Base-by-base conservation (phyloP, 1,140 invertebrate species). In the Drosophila nikananu region DNA sequence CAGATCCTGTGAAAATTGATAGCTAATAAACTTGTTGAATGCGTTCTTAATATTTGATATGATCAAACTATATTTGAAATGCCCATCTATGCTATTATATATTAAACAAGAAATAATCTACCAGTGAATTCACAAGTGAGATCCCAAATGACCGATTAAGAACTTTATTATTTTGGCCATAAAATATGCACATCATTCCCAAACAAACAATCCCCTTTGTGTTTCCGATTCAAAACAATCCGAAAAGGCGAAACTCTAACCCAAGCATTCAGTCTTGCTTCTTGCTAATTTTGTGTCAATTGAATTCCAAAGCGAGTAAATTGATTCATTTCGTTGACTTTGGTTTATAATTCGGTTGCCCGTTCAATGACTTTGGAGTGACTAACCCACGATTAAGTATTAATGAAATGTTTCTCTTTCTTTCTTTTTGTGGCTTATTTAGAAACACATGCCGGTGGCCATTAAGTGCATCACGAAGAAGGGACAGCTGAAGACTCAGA, bases 391-490 rank as follows among this genome's bases (percentile, higher is more conserved):
- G n/a, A 73, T 70, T 49, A 57, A 68, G 54, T 77, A 75, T 58
- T 90, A 77, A 91, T 86, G 75, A 65, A 37, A 39, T 51, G 41
- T 46, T 83, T 51, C 10, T 46, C 19, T 32, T 32, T 55, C 21
- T 23, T 37, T 37, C 13, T n/a, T 12, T 37, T 57, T 39, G 4
- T 10, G n/a, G 4, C 17, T 75, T 73, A 95, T 96, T 44, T 94
- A 99, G 98, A 97, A 97, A 94, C 91, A 96, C 81, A 95, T 96
- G 79, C 96, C 96, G 15, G 98, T 99, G 59, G 99, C 99, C 52
- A 99, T 99, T 51, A 99, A 99, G 94, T 97, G 97, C 92, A 99
- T 99, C 52, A 97, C 98, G 17, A 99, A 99, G 94, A 99, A 99
- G 93, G 99, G 98, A 91, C 95, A 99, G 67, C 96, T 97, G 46